Conservation (phyloP, 2,888 invertebrate genomes). For the Tachina fera region DNA sequence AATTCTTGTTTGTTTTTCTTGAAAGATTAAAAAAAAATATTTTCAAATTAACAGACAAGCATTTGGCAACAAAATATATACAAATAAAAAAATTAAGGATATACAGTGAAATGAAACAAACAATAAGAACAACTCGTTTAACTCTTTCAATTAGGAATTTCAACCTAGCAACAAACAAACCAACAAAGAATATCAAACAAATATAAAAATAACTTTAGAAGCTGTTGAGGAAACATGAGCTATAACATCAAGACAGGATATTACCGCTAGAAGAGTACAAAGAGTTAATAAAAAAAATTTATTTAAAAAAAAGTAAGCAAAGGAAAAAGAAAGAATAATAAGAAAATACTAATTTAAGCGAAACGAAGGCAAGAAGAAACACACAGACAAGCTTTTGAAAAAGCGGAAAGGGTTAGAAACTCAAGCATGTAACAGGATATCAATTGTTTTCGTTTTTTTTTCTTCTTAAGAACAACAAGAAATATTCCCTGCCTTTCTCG, state of each 20-base stretch:
- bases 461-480: constrained; percentile 4
- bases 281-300: constrained; percentile 61
- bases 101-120: constrained; percentile 35
- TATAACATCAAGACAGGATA: constrained; percentile 62
- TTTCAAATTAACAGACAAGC: constrained; percentile 36
- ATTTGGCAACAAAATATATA: constrained; percentile 50
- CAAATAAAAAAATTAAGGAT: neutral
- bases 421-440: constrained; percentile 56
- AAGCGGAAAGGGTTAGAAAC: constrained; percentile 17
- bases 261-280: constrained; percentile 47
- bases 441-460: constrained; percentile 35
- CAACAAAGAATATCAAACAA: constrained; percentile 48
- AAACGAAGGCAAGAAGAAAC: constrained; percentile 44
- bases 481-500: constrained; percentile 13
- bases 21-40: neutral
- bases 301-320: constrained; percentile 39
- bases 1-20: neutral
- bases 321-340: constrained; percentile 59
- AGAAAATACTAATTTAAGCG: constrained; percentile 64
- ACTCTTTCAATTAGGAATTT: constrained; percentile 69
- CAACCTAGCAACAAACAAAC: constrained; percentile 49
- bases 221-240: constrained; percentile 35
- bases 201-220: constrained; percentile 58
- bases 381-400: neutral
- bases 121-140: constrained; percentile 61